phyloP scores from a whole-genome alignment of 1,140 invertebrate genomes.

The Whitmania pigra region DNA sequence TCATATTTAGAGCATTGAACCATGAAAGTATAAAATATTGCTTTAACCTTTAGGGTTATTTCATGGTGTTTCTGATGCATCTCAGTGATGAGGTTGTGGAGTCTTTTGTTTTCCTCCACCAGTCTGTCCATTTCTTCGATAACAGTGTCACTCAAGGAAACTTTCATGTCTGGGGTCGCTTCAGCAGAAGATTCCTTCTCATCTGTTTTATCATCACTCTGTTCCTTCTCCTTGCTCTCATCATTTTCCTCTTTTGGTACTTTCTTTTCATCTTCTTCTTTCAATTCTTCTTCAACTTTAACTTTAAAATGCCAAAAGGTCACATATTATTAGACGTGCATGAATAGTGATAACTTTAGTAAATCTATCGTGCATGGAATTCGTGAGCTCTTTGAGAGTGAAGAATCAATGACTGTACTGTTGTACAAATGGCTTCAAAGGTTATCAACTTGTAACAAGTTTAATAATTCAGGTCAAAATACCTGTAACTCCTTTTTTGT shows the following conservation, averaged over 20 bases:
- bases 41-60: conserved; percentile 74
- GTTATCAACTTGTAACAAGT: no score
- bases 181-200: not conserved
- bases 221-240: conserved; percentile 1
- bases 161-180: not conserved
- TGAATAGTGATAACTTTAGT: no score
- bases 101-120: conserved; percentile 74
- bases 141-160: conserved; percentile 56
- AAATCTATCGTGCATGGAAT: no score
- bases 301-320: not conserved
- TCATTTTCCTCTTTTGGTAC: conserved; percentile 1
- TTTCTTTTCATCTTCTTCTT: conserved; percentile 8
- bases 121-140: conserved; percentile 59
- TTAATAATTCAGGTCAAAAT: no score
- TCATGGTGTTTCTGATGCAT: conserved; percentile 85
- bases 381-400: no score
- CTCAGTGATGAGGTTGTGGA: conserved; percentile 80
- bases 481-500: conserved; percentile 17
- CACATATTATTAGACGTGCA: no score
- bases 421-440: no score
- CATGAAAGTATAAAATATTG: not conserved
- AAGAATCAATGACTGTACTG: no score
- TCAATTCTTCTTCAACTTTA: conserved; percentile 5
- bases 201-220: not conserved
- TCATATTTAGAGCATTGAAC: not conserved